Base-by-base conservation (phyloP, 2,113 vertebrate genomes). In the Coptodon rendalli region DNA sequence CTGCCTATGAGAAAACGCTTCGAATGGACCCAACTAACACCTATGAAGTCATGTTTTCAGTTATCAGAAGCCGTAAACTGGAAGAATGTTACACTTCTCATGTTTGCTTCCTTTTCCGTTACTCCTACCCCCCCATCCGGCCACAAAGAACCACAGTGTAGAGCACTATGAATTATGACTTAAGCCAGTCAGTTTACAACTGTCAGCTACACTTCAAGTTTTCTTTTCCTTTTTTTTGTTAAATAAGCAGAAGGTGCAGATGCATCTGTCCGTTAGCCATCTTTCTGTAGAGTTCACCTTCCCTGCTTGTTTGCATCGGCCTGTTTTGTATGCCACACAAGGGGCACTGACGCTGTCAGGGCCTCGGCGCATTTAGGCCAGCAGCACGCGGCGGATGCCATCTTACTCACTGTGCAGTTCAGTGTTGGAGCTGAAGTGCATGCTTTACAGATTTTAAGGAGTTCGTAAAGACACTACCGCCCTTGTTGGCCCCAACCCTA, bases 21-120 rank as follows among this genome's bases (percentile, higher is more conserved):
- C 40, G 1, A 86, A 78, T 54, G 83, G 84, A 91, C 87, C 22
- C 38, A 36, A 91, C 78, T 86, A 89, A 91, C 86, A 52, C 3
- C 61, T 5, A 6, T 66, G 13, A 81, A 56, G 31, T 68, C 50
- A 57, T 81, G 17, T 45, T 57, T 87, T 54, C 6, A 3, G 4
- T 54, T 59, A 63, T 22, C 9, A 84, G 22, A 87, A 85, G 61
- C 71, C 7, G n/a, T 82, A 82, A 82, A 38, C 27, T 19, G 22
- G 66, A 82, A 66, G 73, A 87, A 66, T 86, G 90, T 92, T 92
- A 84, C 83, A 71, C 14, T 66, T 59, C 14, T 76, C 24, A 31
- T n/a, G 73, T 50, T 48, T 31, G 10, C 4, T 78, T 66, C 61
- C 19, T 14, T 22, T 68, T 53, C 50, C 43, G 13, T 86, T 73